Conservation (phyloP, 2,888 invertebrate genomes). For the Catocala fraxini region DNA sequence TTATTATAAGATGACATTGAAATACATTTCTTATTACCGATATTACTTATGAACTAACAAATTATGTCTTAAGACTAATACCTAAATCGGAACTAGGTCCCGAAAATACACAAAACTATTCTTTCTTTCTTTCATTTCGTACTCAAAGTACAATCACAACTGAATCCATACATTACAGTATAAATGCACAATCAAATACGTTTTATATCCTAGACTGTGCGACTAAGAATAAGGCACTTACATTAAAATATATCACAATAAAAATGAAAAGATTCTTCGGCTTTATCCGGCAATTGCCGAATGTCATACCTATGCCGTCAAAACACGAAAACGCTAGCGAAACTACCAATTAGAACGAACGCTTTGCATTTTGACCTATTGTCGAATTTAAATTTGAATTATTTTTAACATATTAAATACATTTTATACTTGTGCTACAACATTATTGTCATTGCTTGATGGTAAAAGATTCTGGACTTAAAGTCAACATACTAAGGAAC, state of each 20-base stretch:
- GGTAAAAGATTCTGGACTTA: slow-evolving; percentile 41
- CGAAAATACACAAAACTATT: slow-evolving; percentile 61
- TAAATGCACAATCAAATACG: slow-evolving; percentile 57
- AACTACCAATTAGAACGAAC: slow-evolving; percentile 17
- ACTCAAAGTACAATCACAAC: slow-evolving; percentile 76
- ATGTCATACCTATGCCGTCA: slow-evolving; percentile 11
- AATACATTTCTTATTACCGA: slow-evolving; percentile 10
- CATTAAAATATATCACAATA: slow-evolving; percentile 43
- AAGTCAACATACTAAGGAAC: slow-evolving; percentile 49
- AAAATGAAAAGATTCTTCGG: slow-evolving; percentile 28
- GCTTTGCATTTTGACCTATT: background rate
- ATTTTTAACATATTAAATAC: background rate
- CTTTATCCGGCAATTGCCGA: slow-evolving; percentile 15
- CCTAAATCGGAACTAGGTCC: slow-evolving; percentile 61
- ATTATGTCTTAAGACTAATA: slow-evolving; percentile 33
- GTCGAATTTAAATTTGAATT: too few species aligned
- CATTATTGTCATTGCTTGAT: background rate
- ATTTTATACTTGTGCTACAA: background rate
- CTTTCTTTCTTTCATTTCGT: slow-evolving; percentile 58
- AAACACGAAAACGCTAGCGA: slow-evolving; percentile 5
- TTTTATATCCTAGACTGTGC: slow-evolving; percentile 41
- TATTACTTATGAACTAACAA: slow-evolving; percentile 19
- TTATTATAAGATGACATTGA: slow-evolving; percentile 20
- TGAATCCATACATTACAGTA: slow-evolving; percentile 46
- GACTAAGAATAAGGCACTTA: slow-evolving; percentile 33